These are phyloP conservation scores for Myanophis thanlyinensis DNA, from an alignment of 2,113 vertebrate genomes.

Conservation along the genomic window DNA sequence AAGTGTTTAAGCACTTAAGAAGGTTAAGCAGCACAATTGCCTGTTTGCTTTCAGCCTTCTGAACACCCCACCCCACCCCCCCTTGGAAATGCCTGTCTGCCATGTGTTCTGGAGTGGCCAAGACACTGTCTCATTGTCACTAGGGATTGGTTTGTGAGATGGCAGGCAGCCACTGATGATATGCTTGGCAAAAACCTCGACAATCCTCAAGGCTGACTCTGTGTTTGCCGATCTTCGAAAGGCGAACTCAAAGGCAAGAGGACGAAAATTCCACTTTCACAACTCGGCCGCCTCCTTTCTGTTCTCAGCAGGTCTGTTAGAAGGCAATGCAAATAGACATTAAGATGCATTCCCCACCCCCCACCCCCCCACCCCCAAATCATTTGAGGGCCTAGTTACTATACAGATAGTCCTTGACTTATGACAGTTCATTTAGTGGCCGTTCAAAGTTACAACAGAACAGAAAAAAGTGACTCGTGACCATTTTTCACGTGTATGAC, in stretches of 20 bases:
- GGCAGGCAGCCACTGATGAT: constrained; percentile 62
- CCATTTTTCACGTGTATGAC: too few relatives aligned
- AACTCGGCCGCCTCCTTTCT: not conserved
- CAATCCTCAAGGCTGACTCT: not conserved
- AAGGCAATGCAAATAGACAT: not conserved
- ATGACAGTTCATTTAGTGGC: too few relatives aligned
- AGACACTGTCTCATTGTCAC: constrained; percentile 48
- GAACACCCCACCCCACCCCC: too few relatives aligned
- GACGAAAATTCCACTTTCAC: not conserved
- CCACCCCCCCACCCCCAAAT: not conserved
- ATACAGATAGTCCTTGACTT: too few relatives aligned
- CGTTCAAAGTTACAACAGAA: too few relatives aligned
- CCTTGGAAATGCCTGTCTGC: constrained; percentile 57
- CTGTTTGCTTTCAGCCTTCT: constrained; percentile 39
- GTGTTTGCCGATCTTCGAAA: constrained; percentile 7
- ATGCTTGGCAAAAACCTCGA: not conserved
- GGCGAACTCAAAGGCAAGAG: constrained; percentile 24
- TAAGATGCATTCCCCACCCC: not conserved
- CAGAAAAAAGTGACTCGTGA: too few relatives aligned
- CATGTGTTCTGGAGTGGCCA: constrained; percentile 51
- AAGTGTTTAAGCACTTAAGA: constrained; percentile 37
- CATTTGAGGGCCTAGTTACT: not conserved
- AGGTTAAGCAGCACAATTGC: constrained; percentile 9
- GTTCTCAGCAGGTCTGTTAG: not conserved
- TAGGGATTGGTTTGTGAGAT: constrained; percentile 51